Evolutionary conservation across 2,888 invertebrate genomes (phyloP).

Genomic region (Agonum fuliginosum): DNA sequence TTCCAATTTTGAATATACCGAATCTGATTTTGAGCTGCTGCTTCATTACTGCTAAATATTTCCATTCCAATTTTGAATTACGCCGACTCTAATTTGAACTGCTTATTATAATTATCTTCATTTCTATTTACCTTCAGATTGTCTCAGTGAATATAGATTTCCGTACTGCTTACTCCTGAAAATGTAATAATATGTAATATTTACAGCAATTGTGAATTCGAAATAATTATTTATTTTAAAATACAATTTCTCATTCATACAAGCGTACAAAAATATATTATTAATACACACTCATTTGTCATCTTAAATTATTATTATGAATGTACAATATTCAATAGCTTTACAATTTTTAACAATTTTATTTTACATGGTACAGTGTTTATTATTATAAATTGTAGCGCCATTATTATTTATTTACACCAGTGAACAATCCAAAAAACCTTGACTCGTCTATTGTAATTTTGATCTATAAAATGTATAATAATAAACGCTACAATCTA

Average conservation of each 20-base stretch:
- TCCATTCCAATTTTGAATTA: too few species aligned
- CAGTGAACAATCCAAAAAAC: neutral
- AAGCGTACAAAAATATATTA: slow-evolving; percentile 73
- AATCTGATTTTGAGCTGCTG: too few species aligned
- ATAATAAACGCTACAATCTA: slow-evolving; percentile 45
- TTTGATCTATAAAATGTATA: slow-evolving; percentile 23
- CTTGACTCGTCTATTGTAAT: slow-evolving; percentile 1
- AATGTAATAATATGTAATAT: neutral
- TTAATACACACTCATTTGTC: slow-evolving; percentile 68
- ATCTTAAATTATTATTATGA: slow-evolving; percentile 65
- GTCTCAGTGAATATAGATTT: too few species aligned
- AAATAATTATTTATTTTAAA: slow-evolving; percentile 66
- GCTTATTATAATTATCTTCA: too few species aligned
- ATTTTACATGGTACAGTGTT: slow-evolving; percentile 56
- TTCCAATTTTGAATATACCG: too few species aligned
- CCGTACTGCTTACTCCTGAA: too few species aligned
- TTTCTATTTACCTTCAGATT: too few species aligned
- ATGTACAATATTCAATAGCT: slow-evolving; percentile 65
- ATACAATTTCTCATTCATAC: slow-evolving; percentile 71
- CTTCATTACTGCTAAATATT: too few species aligned
- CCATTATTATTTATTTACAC: slow-evolving; percentile 19
- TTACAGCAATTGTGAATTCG: too few species aligned
- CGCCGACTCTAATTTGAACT: too few species aligned
- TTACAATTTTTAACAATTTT: slow-evolving; percentile 58
- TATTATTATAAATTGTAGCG: slow-evolving; percentile 51